Evolutionary conservation across 2,888 invertebrate genomes (phyloP).

Genomic region (Chymomyza procnemis): DNA sequence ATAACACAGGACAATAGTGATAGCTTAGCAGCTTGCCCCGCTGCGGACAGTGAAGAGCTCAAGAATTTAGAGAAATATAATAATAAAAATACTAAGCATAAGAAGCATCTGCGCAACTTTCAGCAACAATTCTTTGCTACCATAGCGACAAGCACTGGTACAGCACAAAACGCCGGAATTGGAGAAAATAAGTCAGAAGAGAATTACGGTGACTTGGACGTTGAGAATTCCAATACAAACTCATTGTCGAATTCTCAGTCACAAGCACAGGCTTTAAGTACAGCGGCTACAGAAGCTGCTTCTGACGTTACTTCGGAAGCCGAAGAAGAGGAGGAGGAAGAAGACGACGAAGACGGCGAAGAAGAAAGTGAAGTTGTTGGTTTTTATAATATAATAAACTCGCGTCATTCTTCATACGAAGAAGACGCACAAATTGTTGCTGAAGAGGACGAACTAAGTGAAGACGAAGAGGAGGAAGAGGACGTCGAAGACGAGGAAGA

Average conservation of each 20-base stretch:
- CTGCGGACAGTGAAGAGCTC: background rate
- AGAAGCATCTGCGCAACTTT: constrained; percentile 64
- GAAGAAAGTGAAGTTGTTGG: constrained; percentile 54
- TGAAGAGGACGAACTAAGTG: constrained; percentile 66
- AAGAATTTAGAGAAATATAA: constrained; percentile 5
- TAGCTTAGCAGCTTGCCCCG: background rate
- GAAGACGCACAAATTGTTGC: constrained; percentile 69
- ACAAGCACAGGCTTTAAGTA: constrained; percentile 11
- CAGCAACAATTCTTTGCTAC: constrained; percentile 52
- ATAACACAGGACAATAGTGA: constrained; percentile 2
- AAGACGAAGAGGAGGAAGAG: constrained; percentile 61
- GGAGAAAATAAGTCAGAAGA: constrained; percentile 17
- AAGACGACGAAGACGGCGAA: constrained; percentile 34
- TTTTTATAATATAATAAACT: constrained; percentile 66
- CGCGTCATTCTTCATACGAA: constrained; percentile 65
- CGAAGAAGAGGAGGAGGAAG: constrained; percentile 43
- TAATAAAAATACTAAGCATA: constrained; percentile 61
- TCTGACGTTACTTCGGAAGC: constrained; percentile 21
- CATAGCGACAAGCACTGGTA: constrained; percentile 25
- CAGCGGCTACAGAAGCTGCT: constrained; percentile 9
- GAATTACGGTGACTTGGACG: constrained; percentile 33
- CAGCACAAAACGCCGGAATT: background rate
- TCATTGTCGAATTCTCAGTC: constrained; percentile 27
- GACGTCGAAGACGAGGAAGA: constrained; percentile 54
- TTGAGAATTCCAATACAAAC: constrained; percentile 15